Conservation (phyloP, 2,113 vertebrate genomes). For the Plecotus auritus region DNA sequence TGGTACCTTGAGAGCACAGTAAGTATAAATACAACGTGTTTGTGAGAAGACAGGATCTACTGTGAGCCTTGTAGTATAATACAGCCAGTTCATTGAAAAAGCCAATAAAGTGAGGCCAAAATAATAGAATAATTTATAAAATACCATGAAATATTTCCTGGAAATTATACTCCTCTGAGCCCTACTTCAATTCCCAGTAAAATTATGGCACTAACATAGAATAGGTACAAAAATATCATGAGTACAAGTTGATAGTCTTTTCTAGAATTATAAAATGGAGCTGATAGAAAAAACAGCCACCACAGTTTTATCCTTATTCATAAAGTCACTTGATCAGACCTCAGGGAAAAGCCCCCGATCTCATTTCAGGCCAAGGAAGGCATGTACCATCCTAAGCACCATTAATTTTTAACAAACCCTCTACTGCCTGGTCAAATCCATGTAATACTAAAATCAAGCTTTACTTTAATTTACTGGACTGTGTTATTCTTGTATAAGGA, state of each 20-base stretch:
- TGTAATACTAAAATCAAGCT: background rate
- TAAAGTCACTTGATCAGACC: conserved; percentile 1
- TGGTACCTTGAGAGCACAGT: background rate
- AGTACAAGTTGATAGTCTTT: conserved; percentile 46
- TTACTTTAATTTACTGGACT: background rate
- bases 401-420: background rate
- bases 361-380: background rate
- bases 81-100: conserved; percentile 32
- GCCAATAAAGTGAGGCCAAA: conserved; percentile 2
- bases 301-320: conserved; percentile 29
- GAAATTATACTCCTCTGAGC: conserved; percentile 44
- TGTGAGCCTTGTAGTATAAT: background rate
- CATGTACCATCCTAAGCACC: background rate
- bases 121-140: conserved; percentile 29
- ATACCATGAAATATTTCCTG: background rate
- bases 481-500: background rate
- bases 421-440: background rate
- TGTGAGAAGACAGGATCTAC: background rate
- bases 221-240: conserved; percentile 25
- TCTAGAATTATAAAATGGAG: conserved; percentile 47
- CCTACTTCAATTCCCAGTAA: conserved; percentile 38
- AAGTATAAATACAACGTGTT: conserved; percentile 5
- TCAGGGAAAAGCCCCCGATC: background rate
- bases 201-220: conserved; percentile 31
- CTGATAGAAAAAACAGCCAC: background rate